Percentiles rank a stretch among this genome's conserved stretches.
Evolutionary conservation across 1,140 invertebrate species (phyloP).

Genomic region (Atta colombica): DNA sequence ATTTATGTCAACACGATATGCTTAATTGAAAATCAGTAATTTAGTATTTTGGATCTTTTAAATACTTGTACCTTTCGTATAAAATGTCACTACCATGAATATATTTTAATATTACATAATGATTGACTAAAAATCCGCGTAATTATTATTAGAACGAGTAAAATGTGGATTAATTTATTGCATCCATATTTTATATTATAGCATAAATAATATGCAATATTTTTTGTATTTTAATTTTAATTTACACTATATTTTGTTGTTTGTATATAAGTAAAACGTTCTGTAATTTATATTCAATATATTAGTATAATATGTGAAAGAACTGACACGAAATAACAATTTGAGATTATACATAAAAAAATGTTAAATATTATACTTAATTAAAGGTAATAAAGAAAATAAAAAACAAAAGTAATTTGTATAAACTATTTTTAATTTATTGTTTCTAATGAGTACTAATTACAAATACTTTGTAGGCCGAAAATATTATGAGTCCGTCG

Average conservation of each 20-base stretch:
- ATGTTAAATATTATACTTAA: neutral
- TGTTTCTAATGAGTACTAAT: neutral
- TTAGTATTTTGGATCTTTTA: neutral
- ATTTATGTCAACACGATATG: slow-evolving; percentile 3
- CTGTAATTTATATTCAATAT: neutral
- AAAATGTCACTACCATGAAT: neutral
- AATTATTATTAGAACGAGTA: neutral
- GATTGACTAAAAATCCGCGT: neutral
- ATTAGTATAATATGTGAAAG: too few relatives aligned
- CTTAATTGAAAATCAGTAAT: slow-evolving; percentile 44
- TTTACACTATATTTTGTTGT: slow-evolving; percentile 3
- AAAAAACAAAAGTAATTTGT: neutral
- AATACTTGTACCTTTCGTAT: neutral
- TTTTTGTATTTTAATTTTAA: neutral
- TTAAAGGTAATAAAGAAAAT: neutral
- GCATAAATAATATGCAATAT: neutral
- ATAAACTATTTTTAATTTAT: neutral
- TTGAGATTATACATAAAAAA: neutral
- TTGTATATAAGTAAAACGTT: neutral
- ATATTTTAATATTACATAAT: neutral
- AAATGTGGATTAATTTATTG: neutral
- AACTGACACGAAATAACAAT: neutral
- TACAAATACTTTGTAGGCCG: neutral
- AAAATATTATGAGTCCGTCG: slow-evolving; percentile 59
- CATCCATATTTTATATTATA: neutral